Conservation (phyloP, 2,113 vertebrate genomes). For the Grammomys dolichurus region DNA sequence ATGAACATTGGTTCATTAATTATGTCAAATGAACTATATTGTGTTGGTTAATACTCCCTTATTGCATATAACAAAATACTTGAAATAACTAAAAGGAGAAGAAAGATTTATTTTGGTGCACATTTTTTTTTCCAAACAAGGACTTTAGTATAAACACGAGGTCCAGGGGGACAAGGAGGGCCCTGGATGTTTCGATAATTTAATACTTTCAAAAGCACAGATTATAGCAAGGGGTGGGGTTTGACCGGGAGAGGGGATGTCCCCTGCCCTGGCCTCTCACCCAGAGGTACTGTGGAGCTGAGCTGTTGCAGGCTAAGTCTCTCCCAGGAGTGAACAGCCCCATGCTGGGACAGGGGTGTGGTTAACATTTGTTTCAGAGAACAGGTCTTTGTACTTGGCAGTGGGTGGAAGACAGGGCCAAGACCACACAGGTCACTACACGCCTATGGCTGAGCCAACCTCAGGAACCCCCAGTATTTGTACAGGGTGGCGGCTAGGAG, state of each 20-base stretch:
- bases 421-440: not conserved
- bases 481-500: not conserved
- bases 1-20: not conserved
- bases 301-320: not conserved
- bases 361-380: slow-evolving; percentile 64
- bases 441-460: not conserved
- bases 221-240: slow-evolving; percentile 47
- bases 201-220: slow-evolving; percentile 81
- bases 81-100: not conserved
- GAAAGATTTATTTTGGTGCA: not conserved
- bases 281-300: not conserved
- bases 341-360: slow-evolving; percentile 55
- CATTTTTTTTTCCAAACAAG: slow-evolving; percentile 63
- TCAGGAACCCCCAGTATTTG: slow-evolving; percentile 50
- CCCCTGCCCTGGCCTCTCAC: not conserved
- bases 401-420: slow-evolving; percentile 59
- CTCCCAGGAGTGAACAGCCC: slow-evolving; percentile 47
- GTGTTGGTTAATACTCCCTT: not conserved
- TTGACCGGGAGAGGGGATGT: not conserved
- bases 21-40: not conserved
- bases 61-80: not conserved
- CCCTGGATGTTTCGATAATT: slow-evolving; percentile 78
- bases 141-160: slow-evolving; percentile 86
- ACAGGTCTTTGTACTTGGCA: slow-evolving; percentile 63
- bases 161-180: slow-evolving; percentile 40